phyloP scores from a whole-genome alignment of 2,113 vertebrate species.

The Aptenodytes patagonicus region DNA sequence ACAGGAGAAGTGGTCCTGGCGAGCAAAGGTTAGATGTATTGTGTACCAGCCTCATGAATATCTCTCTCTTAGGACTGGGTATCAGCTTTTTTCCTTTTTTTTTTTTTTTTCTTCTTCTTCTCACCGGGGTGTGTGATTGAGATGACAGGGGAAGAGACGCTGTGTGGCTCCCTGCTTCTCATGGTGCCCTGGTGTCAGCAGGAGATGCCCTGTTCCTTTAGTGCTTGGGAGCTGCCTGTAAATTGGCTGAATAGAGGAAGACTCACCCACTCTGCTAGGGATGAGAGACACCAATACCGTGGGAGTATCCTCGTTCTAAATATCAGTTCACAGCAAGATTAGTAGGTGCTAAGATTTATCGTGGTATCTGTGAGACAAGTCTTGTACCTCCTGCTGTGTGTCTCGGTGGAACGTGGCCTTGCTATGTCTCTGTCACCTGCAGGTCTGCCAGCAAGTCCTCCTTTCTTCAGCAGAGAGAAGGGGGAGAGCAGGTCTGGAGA shows the following conservation, averaged over 20 bases:
- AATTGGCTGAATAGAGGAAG: background rate
- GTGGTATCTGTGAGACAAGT: background rate
- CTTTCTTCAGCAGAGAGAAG: background rate
- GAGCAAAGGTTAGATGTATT: background rate
- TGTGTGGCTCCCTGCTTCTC: background rate
- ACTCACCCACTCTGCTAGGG: background rate
- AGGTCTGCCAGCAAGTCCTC: background rate
- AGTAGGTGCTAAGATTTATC: background rate
- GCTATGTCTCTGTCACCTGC: background rate
- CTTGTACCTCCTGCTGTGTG: background rate
- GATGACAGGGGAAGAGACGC: background rate
- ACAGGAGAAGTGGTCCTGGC: background rate
- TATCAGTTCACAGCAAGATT: background rate
- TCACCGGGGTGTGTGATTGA: background rate
- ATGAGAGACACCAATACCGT: background rate
- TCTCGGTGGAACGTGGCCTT: background rate
- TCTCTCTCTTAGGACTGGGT: background rate
- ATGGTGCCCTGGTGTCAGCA: background rate
- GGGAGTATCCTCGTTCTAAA: background rate
- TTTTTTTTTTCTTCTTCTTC: no score
- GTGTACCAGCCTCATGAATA: background rate
- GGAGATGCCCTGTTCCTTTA: background rate
- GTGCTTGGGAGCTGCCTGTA: background rate
- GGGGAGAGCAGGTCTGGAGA: background rate
- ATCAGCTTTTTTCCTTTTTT: background rate